Evolutionary conservation across 1,140 invertebrate species (phyloP).

Genomic region (Coenobita brevimanus): DNA sequence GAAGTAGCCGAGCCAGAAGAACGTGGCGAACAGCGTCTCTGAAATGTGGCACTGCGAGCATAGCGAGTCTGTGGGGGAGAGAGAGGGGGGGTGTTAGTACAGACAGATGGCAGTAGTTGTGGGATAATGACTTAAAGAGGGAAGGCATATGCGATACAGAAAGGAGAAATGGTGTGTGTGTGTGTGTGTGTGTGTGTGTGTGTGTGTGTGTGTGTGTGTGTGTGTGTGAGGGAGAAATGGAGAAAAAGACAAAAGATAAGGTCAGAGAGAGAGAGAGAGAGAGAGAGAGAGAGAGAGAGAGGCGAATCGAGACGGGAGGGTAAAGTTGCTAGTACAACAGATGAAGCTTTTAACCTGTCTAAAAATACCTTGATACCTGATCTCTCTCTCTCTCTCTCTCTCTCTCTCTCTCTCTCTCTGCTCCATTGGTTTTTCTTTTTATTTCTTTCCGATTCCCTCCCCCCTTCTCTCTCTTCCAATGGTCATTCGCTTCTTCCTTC

Average conservation of each 20-base stretch:
- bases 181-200: no score
- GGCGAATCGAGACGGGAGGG: neutral
- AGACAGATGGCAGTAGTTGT: no score
- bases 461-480: no score
- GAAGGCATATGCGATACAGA: slow-evolving; percentile 1
- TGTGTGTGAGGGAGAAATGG: neutral
- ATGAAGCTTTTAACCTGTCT: no score
- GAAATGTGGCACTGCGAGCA: slow-evolving; percentile 74
- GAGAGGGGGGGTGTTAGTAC: neutral
- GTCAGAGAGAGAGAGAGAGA: slow-evolving; percentile 22
- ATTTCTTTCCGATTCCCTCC: no score
- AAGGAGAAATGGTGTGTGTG: neutral
- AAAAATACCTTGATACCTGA: no score
- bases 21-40: slow-evolving; percentile 75
- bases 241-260: slow-evolving; percentile 1
- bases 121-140: neutral
- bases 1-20: slow-evolving; percentile 83
- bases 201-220: no score
- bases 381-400: no score
- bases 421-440: no score
- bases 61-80: slow-evolving; percentile 73
- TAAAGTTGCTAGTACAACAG: no score
- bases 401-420: no score
- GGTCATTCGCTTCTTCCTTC: no score
- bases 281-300: slow-evolving; percentile 31